Base-by-base conservation (phyloP, 2,113 vertebrate genomes). In the Xiphorhynchus elegans region DNA sequence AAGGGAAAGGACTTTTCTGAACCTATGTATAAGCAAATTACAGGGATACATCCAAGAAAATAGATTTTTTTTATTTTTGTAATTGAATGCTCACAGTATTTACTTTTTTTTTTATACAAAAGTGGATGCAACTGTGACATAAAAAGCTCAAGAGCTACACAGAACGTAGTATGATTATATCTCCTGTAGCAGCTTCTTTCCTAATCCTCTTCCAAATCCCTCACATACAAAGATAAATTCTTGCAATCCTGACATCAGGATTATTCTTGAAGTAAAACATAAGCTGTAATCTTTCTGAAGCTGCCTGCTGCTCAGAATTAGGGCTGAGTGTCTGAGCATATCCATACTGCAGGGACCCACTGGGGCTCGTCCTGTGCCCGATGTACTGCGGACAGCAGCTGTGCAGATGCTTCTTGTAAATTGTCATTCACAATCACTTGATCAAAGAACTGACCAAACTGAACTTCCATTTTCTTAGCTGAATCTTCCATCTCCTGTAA, bases 331-430 rank as follows among this genome's bases (percentile, higher is more conserved):
- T 97, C 96, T 83, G 98, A 98, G 87, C 98, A 98, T 84, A 99
- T 98, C 99, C 99, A 99, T 33, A 95, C 89, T 55, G 98, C 98
- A 11, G 99, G 99, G 37, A 99, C 98, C 99, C 99, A 99, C 94
- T 99, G 99, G 2, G 99, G 98, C 87, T 99, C 98, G 0, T 99
- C 98, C 94, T 99, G 99, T 9, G 99, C 99, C 78, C 94, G 98
- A 56, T 96, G 98, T 29, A 99, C 97, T 2, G 97, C 97, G 6
- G 96, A 97, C 87, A 99, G 93, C 94, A 99, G 95, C 96, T 98
- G 98, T 0, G 96, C 96, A 59, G 98, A 98, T 15, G 99, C 98
- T 39, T 99, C 98, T 96, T 98, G 98, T 92, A 99, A 97, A 53
- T 97, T 97, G 17, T 99, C 98, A 67, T 99, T 99, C 89, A 99